Percentiles rank a stretch among this genome's conserved stretches.
phyloP scores from a whole-genome alignment of 1,140 invertebrate species.

The Nomia melanderi region DNA sequence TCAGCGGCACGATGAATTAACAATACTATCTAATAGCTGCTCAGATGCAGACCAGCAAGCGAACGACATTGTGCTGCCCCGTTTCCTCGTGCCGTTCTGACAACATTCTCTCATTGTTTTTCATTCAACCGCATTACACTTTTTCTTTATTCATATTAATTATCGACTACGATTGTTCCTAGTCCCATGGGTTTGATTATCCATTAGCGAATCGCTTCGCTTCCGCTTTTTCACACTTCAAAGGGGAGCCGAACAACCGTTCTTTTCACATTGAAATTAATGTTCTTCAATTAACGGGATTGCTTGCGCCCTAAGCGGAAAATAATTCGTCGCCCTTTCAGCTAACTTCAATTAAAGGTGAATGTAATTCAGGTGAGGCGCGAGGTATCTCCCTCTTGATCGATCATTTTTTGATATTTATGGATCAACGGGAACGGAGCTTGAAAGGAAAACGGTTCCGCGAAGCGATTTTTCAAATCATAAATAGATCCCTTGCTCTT shows the following conservation, averaged over 20 bases:
- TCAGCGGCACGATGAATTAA: constrained; percentile 76
- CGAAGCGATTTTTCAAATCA: too few relatives aligned
- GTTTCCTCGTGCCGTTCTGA: constrained; percentile 35
- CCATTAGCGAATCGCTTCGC: neutral
- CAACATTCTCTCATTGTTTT: constrained; percentile 53
- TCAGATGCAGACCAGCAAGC: constrained; percentile 66
- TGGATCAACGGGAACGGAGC: too few relatives aligned
- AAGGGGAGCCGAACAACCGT: too few relatives aligned
- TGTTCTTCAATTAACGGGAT: constrained; percentile 13
- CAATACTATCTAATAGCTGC: constrained; percentile 76
- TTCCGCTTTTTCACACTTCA: too few relatives aligned
- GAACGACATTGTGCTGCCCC: constrained; percentile 63
- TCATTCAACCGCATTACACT: constrained; percentile 51
- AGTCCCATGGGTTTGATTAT: neutral
- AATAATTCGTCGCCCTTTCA: constrained; percentile 1
- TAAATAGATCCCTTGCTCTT: too few relatives aligned
- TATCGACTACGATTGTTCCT: neutral
- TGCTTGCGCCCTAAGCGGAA: neutral
- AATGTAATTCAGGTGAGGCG: neutral
- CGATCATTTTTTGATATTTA: constrained; percentile 17
- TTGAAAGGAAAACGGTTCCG: too few relatives aligned
- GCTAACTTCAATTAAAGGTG: constrained; percentile 18
- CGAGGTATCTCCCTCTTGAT: neutral
- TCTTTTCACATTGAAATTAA: neutral
- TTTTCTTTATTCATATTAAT: constrained; percentile 61